Evolutionary conservation across 1,140 invertebrate species (phyloP).

Genomic region (Temnothorax longispinosus): DNA sequence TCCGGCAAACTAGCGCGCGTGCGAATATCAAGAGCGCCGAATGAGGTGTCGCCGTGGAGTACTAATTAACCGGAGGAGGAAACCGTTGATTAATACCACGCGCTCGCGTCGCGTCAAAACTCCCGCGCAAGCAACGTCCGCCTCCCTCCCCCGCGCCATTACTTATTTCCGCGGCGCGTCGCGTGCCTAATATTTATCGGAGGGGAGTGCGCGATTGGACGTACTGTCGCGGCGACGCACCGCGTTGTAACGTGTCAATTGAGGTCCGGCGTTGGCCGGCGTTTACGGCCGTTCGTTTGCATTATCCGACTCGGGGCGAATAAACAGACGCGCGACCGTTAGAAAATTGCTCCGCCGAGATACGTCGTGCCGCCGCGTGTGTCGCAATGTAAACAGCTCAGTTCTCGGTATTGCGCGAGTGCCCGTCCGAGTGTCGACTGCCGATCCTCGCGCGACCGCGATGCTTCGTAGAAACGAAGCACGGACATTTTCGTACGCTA

Average conservation of each 20-base stretch:
- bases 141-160: neutral
- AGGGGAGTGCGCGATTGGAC: neutral
- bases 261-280: neutral
- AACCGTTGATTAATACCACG: slow-evolving; percentile 14
- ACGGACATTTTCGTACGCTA: neutral
- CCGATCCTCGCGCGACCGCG: neutral
- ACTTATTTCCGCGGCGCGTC: slow-evolving; percentile 20
- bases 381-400: neutral
- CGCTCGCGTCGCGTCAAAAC: slow-evolving; percentile 24
- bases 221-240: slow-evolving; percentile 1
- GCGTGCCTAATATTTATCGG: slow-evolving; percentile 16
- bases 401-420: neutral
- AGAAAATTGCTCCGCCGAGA: slow-evolving; percentile 20
- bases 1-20: neutral
- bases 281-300: slow-evolving; percentile 7
- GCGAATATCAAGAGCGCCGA: neutral
- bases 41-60: neutral
- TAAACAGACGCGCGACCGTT: neutral
- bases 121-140: neutral
- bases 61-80: neutral
- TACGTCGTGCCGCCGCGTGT: too few species aligned
- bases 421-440: too few species aligned
- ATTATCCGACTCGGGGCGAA: slow-evolving; percentile 10
- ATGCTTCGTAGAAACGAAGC: neutral
- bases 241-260: slow-evolving; percentile 28